Evolutionary conservation across 2,113 vertebrate genomes (phyloP).

Genomic region (Quiscalus mexicanus): DNA sequence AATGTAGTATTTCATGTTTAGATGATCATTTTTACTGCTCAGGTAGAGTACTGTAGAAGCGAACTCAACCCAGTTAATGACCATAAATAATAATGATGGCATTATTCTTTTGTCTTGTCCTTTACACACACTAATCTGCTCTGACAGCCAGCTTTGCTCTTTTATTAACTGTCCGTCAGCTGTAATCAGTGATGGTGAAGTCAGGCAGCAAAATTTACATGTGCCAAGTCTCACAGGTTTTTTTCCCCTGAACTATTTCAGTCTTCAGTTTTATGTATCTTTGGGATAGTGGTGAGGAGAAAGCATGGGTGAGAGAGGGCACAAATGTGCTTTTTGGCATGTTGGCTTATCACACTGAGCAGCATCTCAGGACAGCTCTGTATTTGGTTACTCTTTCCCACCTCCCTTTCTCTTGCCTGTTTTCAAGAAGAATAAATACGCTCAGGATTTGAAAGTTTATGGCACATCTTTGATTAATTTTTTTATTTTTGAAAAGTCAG

Average conservation of each 20-base stretch:
- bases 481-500: background rate
- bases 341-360: background rate
- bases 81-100: conserved; percentile 85
- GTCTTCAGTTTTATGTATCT: background rate
- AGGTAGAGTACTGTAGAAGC: conserved; percentile 75
- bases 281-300: background rate
- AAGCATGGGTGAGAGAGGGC: background rate
- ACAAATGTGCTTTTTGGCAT: background rate
- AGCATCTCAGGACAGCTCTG: background rate
- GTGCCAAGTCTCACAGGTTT: conserved; percentile 61
- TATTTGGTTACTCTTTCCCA: background rate
- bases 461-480: background rate
- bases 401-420: background rate
- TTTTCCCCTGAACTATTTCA: conserved; percentile 2
- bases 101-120: conserved; percentile 89
- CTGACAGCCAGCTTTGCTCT: conserved; percentile 95
- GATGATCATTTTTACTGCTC: conserved; percentile 71
- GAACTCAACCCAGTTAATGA: conserved; percentile 87
- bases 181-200: conserved; percentile 89
- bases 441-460: background rate
- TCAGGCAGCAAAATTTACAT: conserved; percentile 88
- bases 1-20: conserved; percentile 53
- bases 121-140: conserved; percentile 86
- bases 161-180: conserved; percentile 92
- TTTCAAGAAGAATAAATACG: background rate